phyloP scores from a whole-genome alignment of 2,113 vertebrate species.

The Corydoras maculifer region DNA sequence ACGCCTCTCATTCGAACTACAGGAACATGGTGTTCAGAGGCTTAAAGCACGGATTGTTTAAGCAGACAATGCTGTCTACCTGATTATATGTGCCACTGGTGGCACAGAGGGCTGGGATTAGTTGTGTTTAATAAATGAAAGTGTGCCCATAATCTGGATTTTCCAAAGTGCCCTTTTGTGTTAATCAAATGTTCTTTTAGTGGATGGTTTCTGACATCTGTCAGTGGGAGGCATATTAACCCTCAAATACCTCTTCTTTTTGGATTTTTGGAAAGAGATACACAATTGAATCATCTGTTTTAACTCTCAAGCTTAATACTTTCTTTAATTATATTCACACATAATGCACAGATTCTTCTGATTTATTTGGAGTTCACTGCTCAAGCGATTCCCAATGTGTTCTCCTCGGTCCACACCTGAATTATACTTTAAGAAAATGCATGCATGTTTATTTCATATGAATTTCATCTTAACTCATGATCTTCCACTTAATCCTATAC shows the following conservation, averaged over 20 bases:
- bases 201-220: slow-evolving; percentile 73
- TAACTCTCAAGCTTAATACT: too few species aligned
- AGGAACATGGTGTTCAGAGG: slow-evolving; percentile 43
- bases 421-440: too few species aligned
- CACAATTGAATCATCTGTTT: background rate
- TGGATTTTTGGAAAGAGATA: background rate
- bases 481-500: too few species aligned
- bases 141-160: slow-evolving; percentile 74
- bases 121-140: slow-evolving; percentile 74
- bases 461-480: too few species aligned
- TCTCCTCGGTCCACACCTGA: too few species aligned
- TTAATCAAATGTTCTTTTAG: slow-evolving; percentile 72
- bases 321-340: too few species aligned
- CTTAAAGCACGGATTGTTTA: slow-evolving; percentile 63
- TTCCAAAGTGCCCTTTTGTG: slow-evolving; percentile 72
- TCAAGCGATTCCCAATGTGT: too few species aligned
- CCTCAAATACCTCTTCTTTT: slow-evolving; percentile 15
- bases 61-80: slow-evolving; percentile 71
- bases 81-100: slow-evolving; percentile 62
- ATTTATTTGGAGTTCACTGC: too few species aligned
- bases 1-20: slow-evolving; percentile 3
- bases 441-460: too few species aligned
- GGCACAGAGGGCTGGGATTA: slow-evolving; percentile 58
- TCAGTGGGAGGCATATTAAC: slow-evolving; percentile 55
- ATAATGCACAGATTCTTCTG: too few species aligned